These are phyloP conservation scores for Rattus rattus DNA, from an alignment of 2,113 vertebrate genomes.

Conservation along the genomic window DNA sequence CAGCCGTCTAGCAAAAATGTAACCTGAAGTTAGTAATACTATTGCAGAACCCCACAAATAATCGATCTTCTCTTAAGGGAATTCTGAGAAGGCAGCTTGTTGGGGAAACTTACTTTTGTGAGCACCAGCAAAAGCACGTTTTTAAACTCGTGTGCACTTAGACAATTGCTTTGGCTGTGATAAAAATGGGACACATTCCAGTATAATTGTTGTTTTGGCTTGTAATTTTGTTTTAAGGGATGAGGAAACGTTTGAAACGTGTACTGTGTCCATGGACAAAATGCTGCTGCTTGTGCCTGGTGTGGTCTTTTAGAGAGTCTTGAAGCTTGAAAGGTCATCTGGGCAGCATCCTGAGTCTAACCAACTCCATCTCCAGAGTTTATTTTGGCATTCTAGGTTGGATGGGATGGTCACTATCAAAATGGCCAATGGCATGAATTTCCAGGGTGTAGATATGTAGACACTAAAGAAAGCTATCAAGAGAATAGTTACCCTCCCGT, in stretches of 20 bases:
- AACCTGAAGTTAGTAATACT: not conserved
- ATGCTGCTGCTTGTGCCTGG: not conserved
- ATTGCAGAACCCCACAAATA: not conserved
- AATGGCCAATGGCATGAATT: not conserved
- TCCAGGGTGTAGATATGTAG: not conserved
- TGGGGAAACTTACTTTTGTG: not conserved
- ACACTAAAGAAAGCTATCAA: not conserved
- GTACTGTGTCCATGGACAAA: not conserved
- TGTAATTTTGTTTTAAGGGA: not conserved
- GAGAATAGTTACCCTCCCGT: not conserved
- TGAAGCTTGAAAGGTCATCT: slow-evolving; percentile 4
- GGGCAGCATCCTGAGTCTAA: not conserved
- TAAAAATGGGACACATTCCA: slow-evolving; percentile 7
- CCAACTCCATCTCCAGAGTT: not conserved
- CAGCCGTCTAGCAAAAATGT: not conserved
- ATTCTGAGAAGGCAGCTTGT: not conserved
- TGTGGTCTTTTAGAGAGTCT: slow-evolving; percentile 11
- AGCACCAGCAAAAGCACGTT: not conserved
- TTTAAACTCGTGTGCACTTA: not conserved
- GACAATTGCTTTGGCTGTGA: not conserved
- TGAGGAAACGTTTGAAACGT: not conserved
- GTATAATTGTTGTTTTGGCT: not conserved
- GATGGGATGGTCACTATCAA: slow-evolving; percentile 1
- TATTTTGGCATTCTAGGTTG: not conserved
- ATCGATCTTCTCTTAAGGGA: not conserved